phyloP scores from a whole-genome alignment of 2,113 vertebrate genomes.

The Campylomormyrus numenius region DNA sequence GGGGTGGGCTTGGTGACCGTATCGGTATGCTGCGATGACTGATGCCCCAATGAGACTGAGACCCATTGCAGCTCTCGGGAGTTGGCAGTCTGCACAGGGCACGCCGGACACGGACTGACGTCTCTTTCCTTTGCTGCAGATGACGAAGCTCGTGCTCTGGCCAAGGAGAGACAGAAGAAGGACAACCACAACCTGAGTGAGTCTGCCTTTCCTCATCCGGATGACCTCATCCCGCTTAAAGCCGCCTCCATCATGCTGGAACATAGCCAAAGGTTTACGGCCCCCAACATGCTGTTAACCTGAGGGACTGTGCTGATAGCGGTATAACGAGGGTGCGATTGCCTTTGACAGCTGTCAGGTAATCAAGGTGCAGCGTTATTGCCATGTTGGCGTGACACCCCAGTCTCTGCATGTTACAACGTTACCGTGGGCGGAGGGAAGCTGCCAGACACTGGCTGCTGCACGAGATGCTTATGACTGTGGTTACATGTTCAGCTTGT shows the following conservation, averaged over 20 bases:
- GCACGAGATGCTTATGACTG: not conserved
- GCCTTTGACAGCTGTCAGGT: conserved; percentile 43
- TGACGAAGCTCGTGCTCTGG: conserved; percentile 81
- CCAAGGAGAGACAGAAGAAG: conserved; percentile 95
- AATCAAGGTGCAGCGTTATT: conserved; percentile 11
- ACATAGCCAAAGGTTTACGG: conserved; percentile 54
- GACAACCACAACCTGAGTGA: conserved; percentile 98
- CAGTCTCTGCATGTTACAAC: not conserved
- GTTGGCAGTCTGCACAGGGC: not conserved
- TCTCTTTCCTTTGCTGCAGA: conserved; percentile 63
- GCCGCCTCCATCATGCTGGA: conserved; percentile 8
- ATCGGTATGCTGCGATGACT: not conserved
- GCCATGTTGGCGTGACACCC: conserved; percentile 20
- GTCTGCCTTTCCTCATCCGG: conserved; percentile 23
- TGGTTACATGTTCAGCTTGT: not conserved
- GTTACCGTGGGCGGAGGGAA: not conserved
- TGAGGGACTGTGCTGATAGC: conserved; percentile 51
- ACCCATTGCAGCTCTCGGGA: not conserved
- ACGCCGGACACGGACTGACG: conserved; percentile 33
- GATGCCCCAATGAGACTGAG: not conserved
- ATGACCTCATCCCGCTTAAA: not conserved
- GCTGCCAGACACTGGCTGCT: not conserved
- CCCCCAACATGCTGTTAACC: conserved; percentile 61
- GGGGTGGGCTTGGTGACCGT: not conserved
- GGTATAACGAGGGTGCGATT: conserved; percentile 56